Evolutionary conservation across 2,888 invertebrate species (phyloP).

Genomic region (Nipponacmea schrenckii): DNA sequence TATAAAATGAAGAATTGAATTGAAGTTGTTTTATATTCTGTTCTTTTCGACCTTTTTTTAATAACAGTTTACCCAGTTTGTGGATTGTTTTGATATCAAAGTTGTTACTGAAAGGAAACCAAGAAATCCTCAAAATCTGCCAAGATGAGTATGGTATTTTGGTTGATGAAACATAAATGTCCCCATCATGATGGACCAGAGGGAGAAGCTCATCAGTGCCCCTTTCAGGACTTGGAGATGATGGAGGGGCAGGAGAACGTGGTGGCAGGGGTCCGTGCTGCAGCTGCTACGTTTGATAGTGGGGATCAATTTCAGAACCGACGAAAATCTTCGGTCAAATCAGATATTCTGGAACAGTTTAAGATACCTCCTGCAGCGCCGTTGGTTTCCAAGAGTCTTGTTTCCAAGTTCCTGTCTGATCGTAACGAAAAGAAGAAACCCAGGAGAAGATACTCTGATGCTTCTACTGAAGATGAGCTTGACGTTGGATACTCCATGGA

Average conservation of each 20-base stretch:
- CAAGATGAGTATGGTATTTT: slow-evolving; percentile 24
- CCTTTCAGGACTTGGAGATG: neutral
- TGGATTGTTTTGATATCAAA: too few relatives aligned
- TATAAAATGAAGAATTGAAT: too few relatives aligned
- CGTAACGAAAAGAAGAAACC: neutral
- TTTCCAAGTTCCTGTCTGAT: neutral
- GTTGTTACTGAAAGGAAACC: too few relatives aligned
- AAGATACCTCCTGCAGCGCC: neutral
- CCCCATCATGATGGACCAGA: slow-evolving; percentile 30
- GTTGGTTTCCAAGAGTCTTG: neutral
- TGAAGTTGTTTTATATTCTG: too few relatives aligned
- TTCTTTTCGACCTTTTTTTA: too few relatives aligned
- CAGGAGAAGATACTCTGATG: neutral
- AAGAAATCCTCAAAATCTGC: neutral
- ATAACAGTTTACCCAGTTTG: too few relatives aligned
- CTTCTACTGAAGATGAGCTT: neutral
- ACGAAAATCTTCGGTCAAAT: neutral
- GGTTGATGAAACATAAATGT: slow-evolving; percentile 37
- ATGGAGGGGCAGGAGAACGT: neutral
- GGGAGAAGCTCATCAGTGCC: neutral
- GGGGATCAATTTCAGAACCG: neutral
- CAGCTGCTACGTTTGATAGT: neutral
- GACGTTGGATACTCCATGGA: neutral
- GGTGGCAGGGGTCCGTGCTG: neutral
- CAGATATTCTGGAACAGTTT: neutral